Evolutionary conservation across 53 echinoderm and acorn worm genomes (phyloP).

Genomic region (Zoroaster sp.): DNA sequence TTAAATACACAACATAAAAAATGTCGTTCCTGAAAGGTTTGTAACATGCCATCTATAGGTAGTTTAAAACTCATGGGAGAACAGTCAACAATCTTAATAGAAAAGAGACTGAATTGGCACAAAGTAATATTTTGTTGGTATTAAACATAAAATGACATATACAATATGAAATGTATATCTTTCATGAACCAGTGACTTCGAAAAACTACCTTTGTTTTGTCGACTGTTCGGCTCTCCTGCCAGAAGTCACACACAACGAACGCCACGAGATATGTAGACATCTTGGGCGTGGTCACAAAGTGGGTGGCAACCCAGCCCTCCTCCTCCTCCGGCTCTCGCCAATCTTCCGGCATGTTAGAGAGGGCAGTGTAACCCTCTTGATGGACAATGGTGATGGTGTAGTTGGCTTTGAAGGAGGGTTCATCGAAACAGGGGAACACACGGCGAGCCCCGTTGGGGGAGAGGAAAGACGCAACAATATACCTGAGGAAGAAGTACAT

Average conservation of each 20-base stretch:
- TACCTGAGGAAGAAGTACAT: conserved; percentile 46
- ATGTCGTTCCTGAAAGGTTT: too few species aligned
- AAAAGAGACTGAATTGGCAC: too few species aligned
- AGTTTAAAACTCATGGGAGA: too few species aligned
- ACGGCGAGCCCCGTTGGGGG: conserved; percentile 73
- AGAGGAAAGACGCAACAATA: conserved; percentile 82
- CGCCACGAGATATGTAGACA: conserved; percentile 92
- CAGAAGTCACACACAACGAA: conserved; percentile 82
- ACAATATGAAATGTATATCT: too few species aligned
- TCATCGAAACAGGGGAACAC: conserved; percentile 96
- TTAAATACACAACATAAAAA: too few species aligned
- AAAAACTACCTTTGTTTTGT: conserved; percentile 33
- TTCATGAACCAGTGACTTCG: too few species aligned
- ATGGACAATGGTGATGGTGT: conserved; percentile 79
- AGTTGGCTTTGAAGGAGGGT: conserved; percentile 89
- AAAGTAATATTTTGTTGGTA: too few species aligned
- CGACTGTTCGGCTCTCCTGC: conserved; percentile 27
- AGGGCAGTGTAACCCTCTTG: conserved; percentile 71
- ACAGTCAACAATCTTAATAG: too few species aligned
- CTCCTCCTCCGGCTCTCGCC: not conserved
- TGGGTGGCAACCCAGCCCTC: conserved; percentile 62
- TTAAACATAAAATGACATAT: too few species aligned
- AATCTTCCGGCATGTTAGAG: conserved; percentile 79
- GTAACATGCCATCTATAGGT: too few species aligned
- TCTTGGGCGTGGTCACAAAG: conserved; percentile 82